Evolutionary conservation across 1,140 invertebrate genomes (phyloP).

Genomic region (Platorchestia sp.): DNA sequence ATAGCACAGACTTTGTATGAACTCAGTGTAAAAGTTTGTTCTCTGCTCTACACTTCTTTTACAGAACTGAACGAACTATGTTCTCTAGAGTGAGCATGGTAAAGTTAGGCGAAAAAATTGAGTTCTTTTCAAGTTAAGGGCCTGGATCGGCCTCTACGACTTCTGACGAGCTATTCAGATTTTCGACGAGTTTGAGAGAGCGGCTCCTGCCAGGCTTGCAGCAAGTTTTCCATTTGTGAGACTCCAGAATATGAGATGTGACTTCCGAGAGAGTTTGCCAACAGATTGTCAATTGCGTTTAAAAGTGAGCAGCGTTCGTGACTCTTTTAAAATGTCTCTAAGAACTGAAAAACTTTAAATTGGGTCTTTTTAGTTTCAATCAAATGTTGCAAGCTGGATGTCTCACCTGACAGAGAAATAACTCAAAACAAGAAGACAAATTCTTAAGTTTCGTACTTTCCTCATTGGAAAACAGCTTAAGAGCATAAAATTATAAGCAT

Average conservation of each 20-base stretch:
- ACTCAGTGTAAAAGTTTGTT: too few species aligned
- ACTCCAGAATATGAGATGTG: neutral
- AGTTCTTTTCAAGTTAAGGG: neutral
- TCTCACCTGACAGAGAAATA: neutral
- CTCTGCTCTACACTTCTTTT: neutral
- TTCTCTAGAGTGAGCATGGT: neutral
- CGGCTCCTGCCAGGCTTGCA: neutral
- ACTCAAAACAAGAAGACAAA: neutral
- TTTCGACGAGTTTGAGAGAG: neutral
- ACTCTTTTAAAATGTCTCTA: neutral
- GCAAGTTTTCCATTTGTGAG: neutral
- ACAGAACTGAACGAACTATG: neutral
- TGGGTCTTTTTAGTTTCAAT: neutral
- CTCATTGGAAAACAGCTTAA: too few species aligned
- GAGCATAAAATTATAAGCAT: too few species aligned
- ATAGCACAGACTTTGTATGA: too few species aligned
- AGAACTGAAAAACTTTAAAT: neutral
- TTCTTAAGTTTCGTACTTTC: too few species aligned
- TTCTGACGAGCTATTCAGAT: neutral
- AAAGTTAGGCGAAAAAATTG: neutral
- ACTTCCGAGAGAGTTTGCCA: neutral
- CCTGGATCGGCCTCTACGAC: neutral
- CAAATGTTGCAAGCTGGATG: neutral
- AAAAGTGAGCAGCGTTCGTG: neutral
- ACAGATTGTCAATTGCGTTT: neutral